Evolutionary conservation across 2,113 vertebrate species (phyloP), one percentile per base, ranked within the genome.

Genomic region (Ceratotherium simum): DNA sequence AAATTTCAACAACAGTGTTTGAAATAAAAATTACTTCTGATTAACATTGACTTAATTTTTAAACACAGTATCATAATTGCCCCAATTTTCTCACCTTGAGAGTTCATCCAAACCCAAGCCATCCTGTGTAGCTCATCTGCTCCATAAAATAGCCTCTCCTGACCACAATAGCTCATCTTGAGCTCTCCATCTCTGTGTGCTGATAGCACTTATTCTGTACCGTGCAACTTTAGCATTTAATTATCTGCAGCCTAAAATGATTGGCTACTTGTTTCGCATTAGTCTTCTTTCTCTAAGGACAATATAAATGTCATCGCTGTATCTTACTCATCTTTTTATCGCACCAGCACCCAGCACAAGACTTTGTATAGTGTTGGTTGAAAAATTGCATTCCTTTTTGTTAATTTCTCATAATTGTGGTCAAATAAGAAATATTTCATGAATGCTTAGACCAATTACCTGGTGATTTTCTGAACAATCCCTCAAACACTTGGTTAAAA

Each of bases 351-450:
- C 10, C 11, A 78, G 18, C 13, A 54, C 58, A 82, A 91, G 42
- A 78, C 29, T 54, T 69, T 80, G 78, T 72, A 82, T n/a, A 79
- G 36, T 56, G 16, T 42, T 75, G 48, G 39, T n/a, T 78, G 62
- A 91, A 94, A 91, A 70, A 64, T 70, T 64, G n/a, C 39, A 48
- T 51, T 89, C 69, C 23, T 95, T 92, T 89, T 69, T 84, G 20
- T 33, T 67, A 79, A 54, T 90, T 79, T 89, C 56, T 92, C 56
- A 62, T 69, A 54, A 36, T 58, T 88, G 60, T 60, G 48, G 39
- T 72, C 23, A 75, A 90, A 95, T 60, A 76, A 64, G 58, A 78
- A 60, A 25, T 65, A 16, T 72, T 75, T 87, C 31, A 51, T 29
- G 75, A 54, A 69, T 70, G 60, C 36, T 78, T 51, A 46, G 75